Evolutionary conservation across 2,888 invertebrate species (phyloP).

Genomic region (Agapetus fuscipes): DNA sequence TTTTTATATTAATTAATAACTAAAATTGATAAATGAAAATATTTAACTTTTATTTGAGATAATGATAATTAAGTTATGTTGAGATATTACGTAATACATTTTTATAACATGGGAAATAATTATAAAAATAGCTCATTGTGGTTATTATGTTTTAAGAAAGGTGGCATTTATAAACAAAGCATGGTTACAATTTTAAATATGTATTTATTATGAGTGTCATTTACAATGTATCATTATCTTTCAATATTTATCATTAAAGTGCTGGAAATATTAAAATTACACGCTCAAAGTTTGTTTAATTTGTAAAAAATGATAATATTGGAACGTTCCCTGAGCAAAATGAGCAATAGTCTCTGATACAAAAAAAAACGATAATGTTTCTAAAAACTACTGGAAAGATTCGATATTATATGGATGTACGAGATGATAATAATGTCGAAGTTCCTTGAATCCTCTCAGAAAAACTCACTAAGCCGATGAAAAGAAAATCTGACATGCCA

Average conservation of each 20-base stretch:
- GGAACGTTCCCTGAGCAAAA: too few relatives aligned
- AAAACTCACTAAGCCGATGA: too few relatives aligned
- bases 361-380: too few relatives aligned
- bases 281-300: constrained; percentile 16
- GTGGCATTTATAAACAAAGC: neutral
- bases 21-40: neutral
- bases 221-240: constrained; percentile 14
- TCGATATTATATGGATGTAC: too few relatives aligned
- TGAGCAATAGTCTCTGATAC: too few relatives aligned
- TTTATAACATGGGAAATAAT: constrained; percentile 12
- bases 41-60: neutral
- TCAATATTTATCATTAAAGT: constrained; percentile 15
- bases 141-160: constrained; percentile 14
- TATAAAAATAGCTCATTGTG: constrained; percentile 10
- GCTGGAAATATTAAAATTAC: constrained; percentile 18
- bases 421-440: too few relatives aligned
- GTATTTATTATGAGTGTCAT: neutral
- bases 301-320: too few relatives aligned
- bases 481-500: too few relatives aligned
- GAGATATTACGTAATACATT: constrained; percentile 1
- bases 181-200: too few relatives aligned
- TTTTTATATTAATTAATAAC: too few relatives aligned
- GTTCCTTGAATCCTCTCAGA: too few relatives aligned
- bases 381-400: too few relatives aligned
- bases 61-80: neutral